Evolutionary conservation across 2,113 vertebrate species (phyloP).

Genomic region (Alaudala cheleensis): DNA sequence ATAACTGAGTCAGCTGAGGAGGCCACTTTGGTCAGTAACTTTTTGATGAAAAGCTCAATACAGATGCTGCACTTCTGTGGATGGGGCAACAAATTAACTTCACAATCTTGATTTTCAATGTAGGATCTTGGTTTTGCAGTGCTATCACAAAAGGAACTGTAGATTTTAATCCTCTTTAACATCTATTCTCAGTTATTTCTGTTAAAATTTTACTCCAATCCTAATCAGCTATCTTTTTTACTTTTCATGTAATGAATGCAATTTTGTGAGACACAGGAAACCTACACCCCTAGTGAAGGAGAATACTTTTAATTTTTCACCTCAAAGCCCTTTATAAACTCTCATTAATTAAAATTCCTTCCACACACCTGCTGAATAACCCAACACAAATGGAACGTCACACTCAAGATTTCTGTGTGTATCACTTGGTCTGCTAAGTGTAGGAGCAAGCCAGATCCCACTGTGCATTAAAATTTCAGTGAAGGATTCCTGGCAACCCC

Average conservation of each 20-base stretch:
- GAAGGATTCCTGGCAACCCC: slow-evolving; percentile 10
- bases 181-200: neutral
- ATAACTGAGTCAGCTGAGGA: neutral
- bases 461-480: slow-evolving; percentile 2
- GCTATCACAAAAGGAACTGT: neutral
- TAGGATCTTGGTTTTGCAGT: neutral
- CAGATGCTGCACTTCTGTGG: neutral
- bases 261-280: neutral
- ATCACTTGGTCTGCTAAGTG: neutral
- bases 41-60: neutral
- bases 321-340: slow-evolving; percentile 8
- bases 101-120: neutral
- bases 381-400: slow-evolving; percentile 9
- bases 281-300: neutral
- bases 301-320: slow-evolving; percentile 45
- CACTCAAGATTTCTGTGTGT: neutral
- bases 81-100: neutral
- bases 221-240: neutral
- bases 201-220: neutral
- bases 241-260: neutral
- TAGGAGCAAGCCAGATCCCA: slow-evolving; percentile 21
- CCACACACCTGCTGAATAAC: slow-evolving; percentile 7
- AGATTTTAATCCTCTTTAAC: neutral
- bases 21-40: neutral
- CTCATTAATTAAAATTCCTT: slow-evolving; percentile 46